Conservation (phyloP, 2,113 vertebrate genomes). For the Fregata magnificens region DNA sequence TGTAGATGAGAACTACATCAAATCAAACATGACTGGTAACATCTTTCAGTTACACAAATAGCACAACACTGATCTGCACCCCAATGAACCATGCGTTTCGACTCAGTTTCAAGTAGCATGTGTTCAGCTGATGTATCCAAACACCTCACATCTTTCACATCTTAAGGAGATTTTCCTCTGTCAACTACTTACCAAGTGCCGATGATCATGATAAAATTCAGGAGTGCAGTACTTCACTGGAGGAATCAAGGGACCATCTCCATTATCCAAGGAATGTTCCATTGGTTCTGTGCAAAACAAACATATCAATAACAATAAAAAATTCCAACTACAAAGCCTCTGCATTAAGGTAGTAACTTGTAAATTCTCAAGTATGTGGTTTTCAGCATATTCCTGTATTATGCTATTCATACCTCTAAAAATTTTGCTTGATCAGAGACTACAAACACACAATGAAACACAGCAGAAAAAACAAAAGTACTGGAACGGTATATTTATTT, state of each 20-base stretch:
- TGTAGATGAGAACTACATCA: neutral
- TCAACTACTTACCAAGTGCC: conserved; percentile 76
- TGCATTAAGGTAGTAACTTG: neutral
- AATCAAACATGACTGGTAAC: neutral
- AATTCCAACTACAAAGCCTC: neutral
- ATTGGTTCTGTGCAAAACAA: conserved; percentile 73
- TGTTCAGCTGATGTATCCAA: neutral
- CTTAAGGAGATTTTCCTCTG: neutral
- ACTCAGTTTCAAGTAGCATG: neutral
- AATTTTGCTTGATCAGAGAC: neutral
- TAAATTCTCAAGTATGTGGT: neutral
- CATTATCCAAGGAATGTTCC: conserved; percentile 84
- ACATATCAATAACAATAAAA: neutral
- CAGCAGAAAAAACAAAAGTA: neutral
- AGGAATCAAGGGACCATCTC: conserved; percentile 81
- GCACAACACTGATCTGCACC: neutral
- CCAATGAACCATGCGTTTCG: neutral
- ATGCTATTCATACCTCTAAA: neutral
- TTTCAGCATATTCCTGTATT: neutral
- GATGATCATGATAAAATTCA: conserved; percentile 85
- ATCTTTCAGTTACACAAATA: neutral
- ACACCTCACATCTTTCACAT: neutral
- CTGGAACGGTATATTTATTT: neutral
- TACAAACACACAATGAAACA: neutral
- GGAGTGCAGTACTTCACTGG: conserved; percentile 81